Evolutionary conservation across 2,888 invertebrate species (phyloP).

Genomic region (Drosophila neonasuta): DNA sequence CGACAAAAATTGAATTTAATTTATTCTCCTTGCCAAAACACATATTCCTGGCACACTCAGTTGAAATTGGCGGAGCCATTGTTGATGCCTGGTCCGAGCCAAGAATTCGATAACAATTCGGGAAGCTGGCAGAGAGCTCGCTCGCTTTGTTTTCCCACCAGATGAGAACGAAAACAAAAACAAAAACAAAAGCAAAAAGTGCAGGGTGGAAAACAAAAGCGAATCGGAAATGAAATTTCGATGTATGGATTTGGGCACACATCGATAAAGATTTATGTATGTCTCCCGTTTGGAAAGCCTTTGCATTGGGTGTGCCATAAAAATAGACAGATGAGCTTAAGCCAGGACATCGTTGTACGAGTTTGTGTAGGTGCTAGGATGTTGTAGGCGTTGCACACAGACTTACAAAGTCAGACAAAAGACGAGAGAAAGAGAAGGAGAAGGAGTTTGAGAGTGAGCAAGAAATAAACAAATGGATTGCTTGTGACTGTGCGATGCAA

Average conservation of each 20-base stretch:
- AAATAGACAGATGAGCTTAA: slow-evolving; percentile 55
- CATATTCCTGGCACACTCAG: slow-evolving; percentile 42
- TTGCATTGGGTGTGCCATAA: slow-evolving; percentile 53
- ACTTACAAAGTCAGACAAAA: slow-evolving; percentile 5
- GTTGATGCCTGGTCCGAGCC: slow-evolving; percentile 58
- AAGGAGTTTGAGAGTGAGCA: neutral
- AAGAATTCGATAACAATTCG: slow-evolving; percentile 64
- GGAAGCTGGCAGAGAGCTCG: slow-evolving; percentile 18
- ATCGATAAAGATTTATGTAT: slow-evolving; percentile 72
- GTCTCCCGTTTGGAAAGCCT: slow-evolving; percentile 38
- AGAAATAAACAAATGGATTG: slow-evolving; percentile 47
- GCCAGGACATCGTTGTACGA: slow-evolving; percentile 12
- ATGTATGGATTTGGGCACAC: slow-evolving; percentile 64
- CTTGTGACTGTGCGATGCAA: slow-evolving; percentile 15
- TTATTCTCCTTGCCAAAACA: slow-evolving; percentile 63
- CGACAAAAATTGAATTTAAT: slow-evolving; percentile 70
- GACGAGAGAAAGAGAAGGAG: neutral
- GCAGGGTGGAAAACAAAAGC: slow-evolving; percentile 40
- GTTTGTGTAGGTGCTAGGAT: slow-evolving; percentile 4
- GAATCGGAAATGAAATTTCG: slow-evolving; percentile 65
- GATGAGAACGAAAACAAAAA: neutral
- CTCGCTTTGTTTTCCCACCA: slow-evolving; percentile 43
- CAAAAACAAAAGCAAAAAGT: slow-evolving; percentile 36
- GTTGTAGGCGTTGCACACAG: slow-evolving; percentile 33
- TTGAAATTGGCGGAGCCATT: slow-evolving; percentile 7